These are phyloP conservation scores for Brachyalestes nurse DNA, from an alignment of 2,797 vertebrate species.

Conservation along the genomic window DNA sequence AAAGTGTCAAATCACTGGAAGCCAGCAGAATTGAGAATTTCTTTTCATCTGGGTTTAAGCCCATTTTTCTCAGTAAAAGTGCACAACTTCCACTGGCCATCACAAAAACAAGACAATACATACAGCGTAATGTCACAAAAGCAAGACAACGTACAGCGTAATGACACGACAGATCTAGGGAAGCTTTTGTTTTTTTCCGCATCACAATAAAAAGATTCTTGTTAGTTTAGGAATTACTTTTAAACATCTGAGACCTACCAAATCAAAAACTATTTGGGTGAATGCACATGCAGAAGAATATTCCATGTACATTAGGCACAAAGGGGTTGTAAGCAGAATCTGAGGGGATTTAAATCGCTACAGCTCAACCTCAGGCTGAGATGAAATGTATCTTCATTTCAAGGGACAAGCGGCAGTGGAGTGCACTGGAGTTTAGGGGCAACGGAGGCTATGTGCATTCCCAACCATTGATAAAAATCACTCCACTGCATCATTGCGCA, in stretches of 20 bases:
- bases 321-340: constrained; percentile 6
- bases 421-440: constrained; percentile 1
- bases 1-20: constrained; percentile 31
- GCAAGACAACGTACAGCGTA: constrained; percentile 26
- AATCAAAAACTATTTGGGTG: constrained; percentile 28
- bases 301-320: constrained; percentile 37
- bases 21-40: not conserved
- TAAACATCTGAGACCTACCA: constrained; percentile 13
- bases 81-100: constrained; percentile 42
- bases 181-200: constrained; percentile 2
- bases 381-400: not conserved
- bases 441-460: constrained; percentile 48
- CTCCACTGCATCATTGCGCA: constrained; percentile 35
- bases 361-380: not conserved
- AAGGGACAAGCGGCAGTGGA: constrained; percentile 30
- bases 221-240: constrained; percentile 28
- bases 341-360: not conserved
- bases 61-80: constrained; percentile 39
- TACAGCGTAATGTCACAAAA: constrained; percentile 36
- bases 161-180: constrained; percentile 20
- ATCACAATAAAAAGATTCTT: constrained; percentile 40
- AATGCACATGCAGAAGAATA: constrained; percentile 43
- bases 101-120: constrained; percentile 49
- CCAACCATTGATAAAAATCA: constrained; percentile 56
- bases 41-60: constrained; percentile 16